These are phyloP conservation scores for Leptopilina drosophilae DNA, from an alignment of 2,888 invertebrate species.

Conservation along the genomic window DNA sequence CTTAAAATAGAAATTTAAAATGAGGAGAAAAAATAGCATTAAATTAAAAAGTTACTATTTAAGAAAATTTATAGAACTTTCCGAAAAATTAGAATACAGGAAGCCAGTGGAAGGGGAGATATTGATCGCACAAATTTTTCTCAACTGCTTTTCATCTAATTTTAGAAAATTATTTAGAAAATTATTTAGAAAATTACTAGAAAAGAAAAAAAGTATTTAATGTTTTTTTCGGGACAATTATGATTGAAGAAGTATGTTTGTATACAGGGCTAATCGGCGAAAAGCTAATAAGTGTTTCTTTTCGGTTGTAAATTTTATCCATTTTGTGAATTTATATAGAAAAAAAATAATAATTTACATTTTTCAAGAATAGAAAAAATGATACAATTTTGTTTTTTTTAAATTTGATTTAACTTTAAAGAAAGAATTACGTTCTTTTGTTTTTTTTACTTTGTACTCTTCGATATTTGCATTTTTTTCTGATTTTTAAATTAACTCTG, in stretches of 20 bases:
- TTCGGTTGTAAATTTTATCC: no score
- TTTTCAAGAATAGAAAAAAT: neutral
- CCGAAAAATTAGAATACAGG: constrained; percentile 10
- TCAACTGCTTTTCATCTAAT: constrained; percentile 6
- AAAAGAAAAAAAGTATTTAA: neutral
- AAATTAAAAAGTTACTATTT: neutral
- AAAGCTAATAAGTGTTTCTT: constrained; percentile 46
- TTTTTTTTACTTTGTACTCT: constrained; percentile 36
- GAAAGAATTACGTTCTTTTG: neutral
- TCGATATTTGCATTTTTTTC: constrained; percentile 25
- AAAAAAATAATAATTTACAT: neutral
- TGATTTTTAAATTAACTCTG: constrained; percentile 19
- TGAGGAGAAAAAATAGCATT: neutral
- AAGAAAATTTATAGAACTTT: constrained; percentile 6
- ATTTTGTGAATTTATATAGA: neutral
- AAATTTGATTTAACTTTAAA: neutral
- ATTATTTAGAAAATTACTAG: constrained; percentile 20
- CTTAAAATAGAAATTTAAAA: constrained; percentile 3
- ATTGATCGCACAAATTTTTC: constrained; percentile 20
- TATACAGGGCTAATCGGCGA: constrained; percentile 19
- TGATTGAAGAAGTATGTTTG: constrained; percentile 32
- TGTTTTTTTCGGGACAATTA: neutral
- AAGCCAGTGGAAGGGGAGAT: neutral
- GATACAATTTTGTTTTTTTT: neutral
- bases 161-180: neutral